Evolutionary conservation across 2,888 invertebrate genomes (phyloP), one percentile per base, ranked within the genome.

Genomic region (Eretmocerus hayati): DNA sequence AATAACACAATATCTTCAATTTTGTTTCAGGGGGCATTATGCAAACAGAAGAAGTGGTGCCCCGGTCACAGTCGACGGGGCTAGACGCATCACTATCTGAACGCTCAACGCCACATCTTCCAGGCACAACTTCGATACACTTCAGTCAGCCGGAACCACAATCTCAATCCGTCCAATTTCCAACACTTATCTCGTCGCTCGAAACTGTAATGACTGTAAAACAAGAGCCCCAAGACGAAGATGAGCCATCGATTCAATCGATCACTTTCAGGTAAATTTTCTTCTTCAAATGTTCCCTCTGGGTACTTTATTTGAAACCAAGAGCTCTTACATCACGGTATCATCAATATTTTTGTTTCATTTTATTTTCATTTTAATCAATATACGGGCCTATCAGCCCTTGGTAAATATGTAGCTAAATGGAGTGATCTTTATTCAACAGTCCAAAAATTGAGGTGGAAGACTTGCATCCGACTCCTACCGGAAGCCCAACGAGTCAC

Each of bases 1-100:
- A n/a, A n/a, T n/a, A n/a, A n/a, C n/a, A n/a, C n/a, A n/a, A n/a
- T n/a, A n/a, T n/a, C n/a, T n/a, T n/a, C n/a, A n/a, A n/a, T n/a
- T n/a, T n/a, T 49, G 48, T 56, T 61, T n/a, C 59, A 71, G 71
- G 70, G 69, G 72, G 70, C 66, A 72, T 71, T 71, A 72, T 72
- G 72, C 72, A 72, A 64, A 72, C 70, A 60, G 71, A 71, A 65
- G 71, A 71, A 66, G 64, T 70, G 63, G 67, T 66, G 64, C 64
- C 67, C 61, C 64, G 67, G 48, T 62, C 67, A 59, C 68, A 66
- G 58, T 65, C 69, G 52, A 61, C 64, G 52, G 63, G 64, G 50
- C 62, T 71, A 66, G 67, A 69, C 58, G 62, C 61, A 49, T 62
- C 63, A 50, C 60, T 62, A 50, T 62, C 62, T 42, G 66, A 68